phyloP scores from a whole-genome alignment of 2,888 invertebrate species.

The Fabriciana adippe region DNA sequence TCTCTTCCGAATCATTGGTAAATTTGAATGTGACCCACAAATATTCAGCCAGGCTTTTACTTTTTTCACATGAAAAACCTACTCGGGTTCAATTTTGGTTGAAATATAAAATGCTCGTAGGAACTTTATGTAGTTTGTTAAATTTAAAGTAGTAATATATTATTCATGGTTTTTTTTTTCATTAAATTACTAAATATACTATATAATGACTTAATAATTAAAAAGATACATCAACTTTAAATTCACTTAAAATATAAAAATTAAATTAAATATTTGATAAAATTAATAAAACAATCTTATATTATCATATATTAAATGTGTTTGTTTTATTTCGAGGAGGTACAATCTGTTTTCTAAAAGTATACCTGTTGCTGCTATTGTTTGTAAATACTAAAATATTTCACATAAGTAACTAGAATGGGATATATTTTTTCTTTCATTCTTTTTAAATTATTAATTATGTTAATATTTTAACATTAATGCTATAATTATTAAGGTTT shows the following conservation, averaged over 20 bases:
- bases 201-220: too few relatives aligned
- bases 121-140: conserved; percentile 13
- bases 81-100: conserved; percentile 12
- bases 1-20: conserved; percentile 40
- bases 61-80: conserved; percentile 19
- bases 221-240: too few relatives aligned
- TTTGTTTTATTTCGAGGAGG: background rate
- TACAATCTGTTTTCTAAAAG: background rate
- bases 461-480: too few relatives aligned
- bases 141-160: conserved; percentile 10
- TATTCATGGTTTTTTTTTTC: background rate
- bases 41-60: conserved; percentile 27
- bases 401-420: background rate
- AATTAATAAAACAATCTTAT: too few relatives aligned
- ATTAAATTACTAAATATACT: too few relatives aligned
- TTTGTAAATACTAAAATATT: background rate
- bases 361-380: conserved; percentile 17
- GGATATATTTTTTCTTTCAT: background rate
- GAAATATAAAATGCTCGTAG: conserved; percentile 9
- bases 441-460: background rate
- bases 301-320: background rate
- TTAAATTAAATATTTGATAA: too few relatives aligned
- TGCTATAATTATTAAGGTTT: too few relatives aligned
- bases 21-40: conserved; percentile 30
- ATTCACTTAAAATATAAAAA: too few relatives aligned